Percentiles rank a stretch among this genome's conserved stretches.
Conservation (phyloP, 1,140 invertebrate genomes). For the silkworm (Bombyx mori) region ASM3026992v2 NC_085115.1:2531001-2531500, state of each 20-base stretch:
- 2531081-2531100: constrained; percentile 15
- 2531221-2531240: constrained; percentile 24
- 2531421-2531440: no score
- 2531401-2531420: no score
- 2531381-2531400: background rate
- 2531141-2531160: background rate
- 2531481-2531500: no score
- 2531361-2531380: background rate
- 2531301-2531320: constrained; percentile 1
- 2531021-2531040: constrained; percentile 14
- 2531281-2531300: constrained; percentile 12
- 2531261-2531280: constrained; percentile 21
- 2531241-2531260: constrained; percentile 25
- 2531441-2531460: no score
- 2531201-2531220: constrained; percentile 7
- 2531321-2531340: no score
- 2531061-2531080: constrained; percentile 29
- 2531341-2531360: no score
- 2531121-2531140: background rate
- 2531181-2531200: background rate
- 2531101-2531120: constrained; percentile 2
- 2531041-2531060: constrained; percentile 31
- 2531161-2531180: background rate
- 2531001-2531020: constrained; percentile 8
- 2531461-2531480: no score